Evolutionary conservation across 2,888 invertebrate genomes (phyloP).

Genomic region (Scaptomyza reducta): DNA sequence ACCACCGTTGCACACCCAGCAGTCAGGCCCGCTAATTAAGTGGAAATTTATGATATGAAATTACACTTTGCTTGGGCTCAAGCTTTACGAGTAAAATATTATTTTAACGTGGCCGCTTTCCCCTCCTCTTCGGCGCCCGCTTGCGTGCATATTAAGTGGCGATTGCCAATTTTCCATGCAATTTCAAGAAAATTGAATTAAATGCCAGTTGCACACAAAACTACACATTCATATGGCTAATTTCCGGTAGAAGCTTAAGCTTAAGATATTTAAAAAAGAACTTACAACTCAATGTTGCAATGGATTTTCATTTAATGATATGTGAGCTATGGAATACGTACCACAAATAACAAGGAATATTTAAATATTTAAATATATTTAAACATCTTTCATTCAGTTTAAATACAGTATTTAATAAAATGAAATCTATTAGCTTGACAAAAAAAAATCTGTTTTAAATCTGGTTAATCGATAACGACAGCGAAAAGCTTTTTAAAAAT

Average conservation of each 20-base stretch:
- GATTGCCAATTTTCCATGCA: slow-evolving; percentile 65
- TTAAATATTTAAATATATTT: no score
- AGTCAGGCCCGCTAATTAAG: slow-evolving; percentile 64
- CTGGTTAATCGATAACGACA: slow-evolving; percentile 23
- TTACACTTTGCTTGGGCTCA: slow-evolving; percentile 52
- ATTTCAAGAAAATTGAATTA: slow-evolving; percentile 77
- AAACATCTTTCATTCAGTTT: not conserved
- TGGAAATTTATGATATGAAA: slow-evolving; percentile 76
- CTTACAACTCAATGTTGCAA: not conserved
- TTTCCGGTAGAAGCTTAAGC: slow-evolving; percentile 36
- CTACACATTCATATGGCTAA: slow-evolving; percentile 1
- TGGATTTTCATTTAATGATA: not conserved
- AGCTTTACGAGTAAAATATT: slow-evolving; percentile 65
- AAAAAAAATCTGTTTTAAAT: slow-evolving; percentile 21
- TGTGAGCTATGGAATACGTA: no score
- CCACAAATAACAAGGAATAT: no score
- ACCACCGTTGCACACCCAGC: not conserved
- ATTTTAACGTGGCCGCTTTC: slow-evolving; percentile 47
- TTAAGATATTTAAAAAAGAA: not conserved
- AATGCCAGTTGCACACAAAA: slow-evolving; percentile 44
- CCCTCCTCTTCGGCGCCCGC: not conserved
- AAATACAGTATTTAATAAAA: not conserved
- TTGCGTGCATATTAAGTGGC: slow-evolving; percentile 22
- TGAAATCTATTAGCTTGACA: not conserved
- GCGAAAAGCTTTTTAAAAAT: slow-evolving; percentile 26